phyloP scores from a whole-genome alignment of 1,140 invertebrate genomes.

The Heliconius congener region DNA sequence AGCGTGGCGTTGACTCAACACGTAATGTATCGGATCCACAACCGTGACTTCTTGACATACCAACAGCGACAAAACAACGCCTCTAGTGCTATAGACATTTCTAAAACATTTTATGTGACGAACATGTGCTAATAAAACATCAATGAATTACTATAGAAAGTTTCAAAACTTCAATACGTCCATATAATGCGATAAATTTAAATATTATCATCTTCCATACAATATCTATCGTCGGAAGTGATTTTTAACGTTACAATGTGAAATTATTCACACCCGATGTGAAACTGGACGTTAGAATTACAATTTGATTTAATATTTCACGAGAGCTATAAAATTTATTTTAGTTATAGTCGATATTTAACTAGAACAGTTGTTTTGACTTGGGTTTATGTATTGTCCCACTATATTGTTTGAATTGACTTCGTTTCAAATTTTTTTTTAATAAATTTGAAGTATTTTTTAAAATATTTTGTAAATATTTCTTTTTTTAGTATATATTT shows the following conservation, averaged over 20 bases:
- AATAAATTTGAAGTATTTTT: neutral
- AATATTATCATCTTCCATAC: constrained; percentile 30
- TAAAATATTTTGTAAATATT: too few species aligned
- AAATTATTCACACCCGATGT: constrained; percentile 32
- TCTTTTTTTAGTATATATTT: too few species aligned
- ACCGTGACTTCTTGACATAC: too few species aligned
- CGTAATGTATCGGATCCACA: too few species aligned
- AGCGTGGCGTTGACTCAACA: too few species aligned
- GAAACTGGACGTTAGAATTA: constrained; percentile 31
- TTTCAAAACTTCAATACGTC: constrained; percentile 43
- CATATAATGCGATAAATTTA: constrained; percentile 42
- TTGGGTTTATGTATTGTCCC: neutral
- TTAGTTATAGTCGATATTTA: neutral
- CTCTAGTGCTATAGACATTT: neutral
- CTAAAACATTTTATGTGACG: neutral
- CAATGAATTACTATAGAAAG: constrained; percentile 55
- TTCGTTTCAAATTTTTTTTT: neutral
- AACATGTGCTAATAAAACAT: constrained; percentile 13
- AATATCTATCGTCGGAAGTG: constrained; percentile 33
- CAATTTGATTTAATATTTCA: constrained; percentile 20
- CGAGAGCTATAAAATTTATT: neutral
- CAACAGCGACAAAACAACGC: neutral
- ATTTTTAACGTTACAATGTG: constrained; percentile 35
- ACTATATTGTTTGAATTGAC: neutral
- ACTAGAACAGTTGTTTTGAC: neutral